Percentiles rank a stretch among this genome's conserved stretches.
phyloP scores from a whole-genome alignment of 2,113 vertebrate genomes.

The Erythrocercus mccallii region DNA sequence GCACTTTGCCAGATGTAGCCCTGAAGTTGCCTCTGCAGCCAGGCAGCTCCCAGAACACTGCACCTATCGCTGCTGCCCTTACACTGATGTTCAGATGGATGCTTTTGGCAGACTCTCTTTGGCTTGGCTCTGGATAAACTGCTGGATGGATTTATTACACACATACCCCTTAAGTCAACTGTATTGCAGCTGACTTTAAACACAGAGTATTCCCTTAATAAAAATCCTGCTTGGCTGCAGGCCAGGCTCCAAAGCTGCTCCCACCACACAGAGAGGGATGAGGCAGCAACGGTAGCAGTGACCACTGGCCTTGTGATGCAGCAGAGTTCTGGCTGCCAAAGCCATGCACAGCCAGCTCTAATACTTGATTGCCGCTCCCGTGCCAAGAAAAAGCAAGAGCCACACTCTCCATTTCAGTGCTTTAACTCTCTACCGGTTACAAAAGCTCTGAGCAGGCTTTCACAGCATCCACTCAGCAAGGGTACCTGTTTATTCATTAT shows the following conservation, averaged over 20 bases:
- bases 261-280: rapidly evolving
- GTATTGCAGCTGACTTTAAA: background rate
- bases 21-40: background rate
- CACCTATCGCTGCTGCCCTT: rapidly evolving
- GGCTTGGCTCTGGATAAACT: background rate
- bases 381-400: slow-evolving; percentile 20
- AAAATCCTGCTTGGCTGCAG: background rate
- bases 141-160: background rate
- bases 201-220: background rate
- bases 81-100: background rate
- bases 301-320: background rate
- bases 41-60: background rate
- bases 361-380: background rate
- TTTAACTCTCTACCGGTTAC: background rate
- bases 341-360: background rate
- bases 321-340: background rate
- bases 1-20: background rate
- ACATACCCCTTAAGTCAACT: background rate
- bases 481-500: background rate
- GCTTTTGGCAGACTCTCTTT: background rate
- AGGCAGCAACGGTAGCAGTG: background rate
- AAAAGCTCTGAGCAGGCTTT: background rate
- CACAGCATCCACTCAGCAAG: background rate
- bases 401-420: background rate
- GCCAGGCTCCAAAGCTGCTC: background rate